phyloP scores from a whole-genome alignment of 2,888 invertebrate species.

The Aphodius granarius region DNA sequence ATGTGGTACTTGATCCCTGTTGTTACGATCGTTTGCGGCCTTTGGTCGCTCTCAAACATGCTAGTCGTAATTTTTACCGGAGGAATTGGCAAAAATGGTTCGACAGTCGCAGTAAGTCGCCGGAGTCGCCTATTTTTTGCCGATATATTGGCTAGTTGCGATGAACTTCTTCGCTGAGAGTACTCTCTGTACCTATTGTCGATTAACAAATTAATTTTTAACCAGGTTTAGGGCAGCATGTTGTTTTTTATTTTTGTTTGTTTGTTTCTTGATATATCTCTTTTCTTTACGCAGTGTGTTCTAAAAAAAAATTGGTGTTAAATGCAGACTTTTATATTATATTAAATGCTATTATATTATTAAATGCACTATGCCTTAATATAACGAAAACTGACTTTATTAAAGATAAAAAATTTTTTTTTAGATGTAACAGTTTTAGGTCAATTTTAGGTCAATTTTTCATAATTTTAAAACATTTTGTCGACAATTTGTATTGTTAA shows the following conservation, averaged over 20 bases:
- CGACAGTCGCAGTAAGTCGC: conserved; percentile 91
- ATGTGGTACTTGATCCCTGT: conserved; percentile 76
- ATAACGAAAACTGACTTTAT: no score
- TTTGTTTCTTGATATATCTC: not conserved
- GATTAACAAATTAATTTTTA: not conserved
- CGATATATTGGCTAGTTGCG: not conserved
- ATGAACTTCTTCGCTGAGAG: conserved; percentile 2
- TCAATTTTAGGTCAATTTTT: no score
- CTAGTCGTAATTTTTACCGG: conserved; percentile 72
- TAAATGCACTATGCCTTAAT: no score
- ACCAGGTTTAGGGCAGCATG: conserved; percentile 4
- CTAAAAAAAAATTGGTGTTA: not conserved
- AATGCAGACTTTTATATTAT: no score
- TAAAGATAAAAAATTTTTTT: no score
- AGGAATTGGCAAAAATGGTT: conserved; percentile 96
- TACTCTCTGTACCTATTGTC: not conserved
- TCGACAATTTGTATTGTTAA: no score
- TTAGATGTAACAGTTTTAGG: no score
- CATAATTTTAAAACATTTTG: no score
- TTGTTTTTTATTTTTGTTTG: not conserved
- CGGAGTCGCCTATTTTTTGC: not conserved
- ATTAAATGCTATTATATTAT: no score
- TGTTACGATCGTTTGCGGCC: conserved; percentile 72
- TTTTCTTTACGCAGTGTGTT: conserved; percentile 1
- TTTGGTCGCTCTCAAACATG: conserved; percentile 72